Evolutionary conservation across 1,140 invertebrate species (phyloP), one percentile per base, ranked within the genome.

Genomic region (Oryctes rhinoceros): DNA sequence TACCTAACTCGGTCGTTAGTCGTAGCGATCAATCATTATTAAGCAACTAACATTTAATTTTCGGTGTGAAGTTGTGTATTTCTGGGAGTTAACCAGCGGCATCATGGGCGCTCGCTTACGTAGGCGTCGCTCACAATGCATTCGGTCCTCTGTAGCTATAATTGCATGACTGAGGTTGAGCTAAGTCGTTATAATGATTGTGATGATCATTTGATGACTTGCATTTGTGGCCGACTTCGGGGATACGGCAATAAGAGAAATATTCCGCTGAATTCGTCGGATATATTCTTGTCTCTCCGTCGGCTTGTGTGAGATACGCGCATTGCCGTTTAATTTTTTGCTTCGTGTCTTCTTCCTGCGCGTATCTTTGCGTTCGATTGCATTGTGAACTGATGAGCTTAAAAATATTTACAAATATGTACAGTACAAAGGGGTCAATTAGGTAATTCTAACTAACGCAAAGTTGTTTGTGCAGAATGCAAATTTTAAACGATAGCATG

Each of bases 11-110:
- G 78, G 80, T 83, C 81, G 78, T 81, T 84, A 81, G 81, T 82
- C 78, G 79, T 83, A 81, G 81, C 80, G 80, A 84, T 84, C 82
- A 83, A 84, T 84, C 83, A 84, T 84, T 82, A 84, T 84, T 80
- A 78, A 81, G 82, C 82, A 82, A 82, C 80, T 82, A 82, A 82
- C 82, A 82, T 82, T 81, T 82, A 83, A 83, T 81, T 82, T 80
- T 82, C 80, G 77, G 78, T 83, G 80, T 82, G 80, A 81, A 82
- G 39, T 83, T 79, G 81, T 83, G 67, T 48, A 81, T 83, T 82
- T 81, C 62, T 74, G 80, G n/a, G 15, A 47, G 65, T 13, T 65
- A 47, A 71, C 79, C 82, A 81, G 82, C 80, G 67, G 79, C 79
- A 65, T 83, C 78, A 74, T 79, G 48, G 71, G 39, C 77, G 77